Conservation (phyloP, 2,797 vertebrate species). For the Perodicticus potto region DNA sequence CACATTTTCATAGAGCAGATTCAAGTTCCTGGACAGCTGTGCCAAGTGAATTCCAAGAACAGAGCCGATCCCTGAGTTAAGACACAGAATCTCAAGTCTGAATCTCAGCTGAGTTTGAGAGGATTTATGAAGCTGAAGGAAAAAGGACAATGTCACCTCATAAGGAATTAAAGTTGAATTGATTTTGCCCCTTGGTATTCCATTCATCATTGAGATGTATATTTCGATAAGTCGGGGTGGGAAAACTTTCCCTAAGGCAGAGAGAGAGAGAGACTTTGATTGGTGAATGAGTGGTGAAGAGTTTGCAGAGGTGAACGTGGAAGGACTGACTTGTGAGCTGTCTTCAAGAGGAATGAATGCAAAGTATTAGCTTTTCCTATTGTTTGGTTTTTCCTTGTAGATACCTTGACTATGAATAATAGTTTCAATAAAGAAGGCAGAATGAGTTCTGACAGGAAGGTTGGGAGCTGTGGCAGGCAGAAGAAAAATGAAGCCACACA, state of each 20-base stretch:
- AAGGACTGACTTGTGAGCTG: background rate
- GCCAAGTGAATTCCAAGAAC: background rate
- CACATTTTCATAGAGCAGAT: background rate
- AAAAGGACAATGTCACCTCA: background rate
- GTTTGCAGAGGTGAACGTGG: background rate
- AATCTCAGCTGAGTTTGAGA: background rate
- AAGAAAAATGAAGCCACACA: slow-evolving; percentile 73
- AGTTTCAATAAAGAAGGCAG: slow-evolving; percentile 71
- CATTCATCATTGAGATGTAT: background rate
- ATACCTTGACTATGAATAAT: slow-evolving; percentile 64
- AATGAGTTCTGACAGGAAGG: slow-evolving; percentile 74
- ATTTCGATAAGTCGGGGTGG: background rate
- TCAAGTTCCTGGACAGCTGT: background rate
- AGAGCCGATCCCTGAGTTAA: background rate
- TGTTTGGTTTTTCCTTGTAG: slow-evolving; percentile 55
- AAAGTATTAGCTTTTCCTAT: slow-evolving; percentile 1
- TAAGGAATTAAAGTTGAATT: background rate
- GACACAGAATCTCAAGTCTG: background rate
- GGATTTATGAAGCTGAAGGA: background rate
- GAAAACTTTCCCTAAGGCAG: slow-evolving; percentile 6
- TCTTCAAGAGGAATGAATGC: background rate
- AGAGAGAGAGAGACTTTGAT: background rate
- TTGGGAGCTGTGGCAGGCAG: slow-evolving; percentile 55
- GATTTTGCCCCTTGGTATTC: background rate
- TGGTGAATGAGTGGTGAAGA: background rate